Evolutionary conservation across 2,113 vertebrate genomes (phyloP), one percentile per base, ranked within the genome.

Genomic region (Crotalus tigris): DNA sequence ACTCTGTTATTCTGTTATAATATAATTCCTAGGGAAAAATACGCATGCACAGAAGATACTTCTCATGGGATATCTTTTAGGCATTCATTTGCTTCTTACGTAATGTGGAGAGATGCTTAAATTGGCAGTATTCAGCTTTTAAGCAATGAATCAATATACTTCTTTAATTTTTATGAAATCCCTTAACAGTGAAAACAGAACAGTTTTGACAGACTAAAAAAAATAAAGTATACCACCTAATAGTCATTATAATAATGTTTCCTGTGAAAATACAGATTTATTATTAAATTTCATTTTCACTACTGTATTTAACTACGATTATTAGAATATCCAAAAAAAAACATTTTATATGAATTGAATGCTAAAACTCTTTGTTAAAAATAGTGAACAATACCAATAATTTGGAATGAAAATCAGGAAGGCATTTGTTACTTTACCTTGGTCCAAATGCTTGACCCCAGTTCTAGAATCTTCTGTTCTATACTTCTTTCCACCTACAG

Each of bases 371-470:
- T 5, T 58, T 85, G 54, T 9, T n/a, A 13, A 88, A 87, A 88
- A 54, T 53, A 51, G 3, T 2, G 5, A 87, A 87, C 12, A 53
- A 17, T n/a, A 54, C n/a, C 51, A 26, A 75, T 39, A 58, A 88
- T 58, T 59, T 90, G 55, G 4, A 64, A 69, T 59, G 55, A 29
- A 91, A 44, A 44, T 46, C 23, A 90, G 44, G n/a, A 89, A 1
- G 9, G 39, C 15, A 55, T 33, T 2, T 57, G 53, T 81, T 90
- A 90, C 61, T 88, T 87, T 97, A 98, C 98, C 98, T 98, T 97
- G 98, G 95, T 96, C 96, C 94, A 96, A 29, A 85, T 96, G 96
- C 93, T 97, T 98, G 95, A 97, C 96, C 88, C 97, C 97, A 1
- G 89, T 57, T 93, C 93, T 94, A 11, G 96, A 94, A 26, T 97